Evolutionary conservation across 2,797 vertebrate genomes (phyloP), one percentile per base, ranked within the genome.

Genomic region (Enteromius unitaeniatus): DNA sequence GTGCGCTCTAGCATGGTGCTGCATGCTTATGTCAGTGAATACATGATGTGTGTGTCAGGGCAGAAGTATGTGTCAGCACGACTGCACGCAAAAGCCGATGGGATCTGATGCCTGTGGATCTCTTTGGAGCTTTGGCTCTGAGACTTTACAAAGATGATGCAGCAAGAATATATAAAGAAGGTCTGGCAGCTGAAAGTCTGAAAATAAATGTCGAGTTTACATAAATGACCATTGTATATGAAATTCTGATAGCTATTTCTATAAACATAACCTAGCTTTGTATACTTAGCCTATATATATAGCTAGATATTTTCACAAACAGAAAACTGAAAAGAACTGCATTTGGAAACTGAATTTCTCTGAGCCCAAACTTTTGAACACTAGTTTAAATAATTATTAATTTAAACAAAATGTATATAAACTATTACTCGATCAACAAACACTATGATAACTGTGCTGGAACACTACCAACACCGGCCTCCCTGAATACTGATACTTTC

Each of bases 11-110:
- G 53, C 26, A 72, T 72, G 67, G 51, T 7, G 69, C 40, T 81
- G 79, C 68, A 76, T 82, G 70, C 60, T 75, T 21, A 64, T 82
- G 70, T 82, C 62, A 75, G 42, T 67, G 60, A 82, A 67, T 75
- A 15, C 31, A 23, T 37, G 69, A 77, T 31, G 42, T 64, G 69
- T 74, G 40, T 64, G 58, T 37, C 13, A 11, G 53, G 62, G 79
- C 79, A 73, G 60, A 75, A 47, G 70, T 53, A 60, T 65, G 72
- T 82, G 60, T 55, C 62, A 65, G 72, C 72, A 67, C 14, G 47
- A 45, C 55, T 62, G 13, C 28, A 34, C 19, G 28, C n/a, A 47
- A 70, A 80, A 80, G 51, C 79, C 67, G 55, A 26, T 40, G 45
- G 47, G 70, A 82, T 82, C 21, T 51, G 53, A 73, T 37, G 69